Evolutionary conservation across 2,888 invertebrate species (phyloP), one percentile per base, ranked within the genome.

Genomic region (Stenolophus ochropezus): DNA sequence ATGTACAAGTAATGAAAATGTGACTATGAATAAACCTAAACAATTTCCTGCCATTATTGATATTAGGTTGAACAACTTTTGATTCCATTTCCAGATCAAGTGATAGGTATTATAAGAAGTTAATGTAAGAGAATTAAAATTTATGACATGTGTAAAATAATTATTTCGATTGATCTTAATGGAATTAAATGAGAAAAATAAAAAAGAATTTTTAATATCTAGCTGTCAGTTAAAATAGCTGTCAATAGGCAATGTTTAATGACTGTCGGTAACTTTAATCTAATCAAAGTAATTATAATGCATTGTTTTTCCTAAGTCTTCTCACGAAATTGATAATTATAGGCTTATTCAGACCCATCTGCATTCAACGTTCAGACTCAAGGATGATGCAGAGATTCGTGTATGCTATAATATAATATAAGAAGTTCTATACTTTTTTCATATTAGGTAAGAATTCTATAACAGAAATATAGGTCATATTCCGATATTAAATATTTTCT

Each of bases 251-350:
- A 18, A 20, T 33, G 65, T 69, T 69, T 69, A 69, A 69, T 69
- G 65, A 69, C 11, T 69, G 65, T 69, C 65, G 65, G 65, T 69
- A 69, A 69, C 65, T 69, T 69, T 69, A 69, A 69, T 69, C 65
- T 69, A 69, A 69, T 69, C 65, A 69, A 69, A 69, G 61, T 69
- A 69, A 69, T 69, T 69, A 69, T 42, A 69, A 69, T 33, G 65
- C 33, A 69, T 69, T 69, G 65, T 69, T 69, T 69, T 69, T 69
- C 65, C 27, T 69, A 69, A 69, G 33, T 18, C 65, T 69, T 69
- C 65, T 69, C 65, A 69, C 65, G 65, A 69, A 69, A 69, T 69
- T 69, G 65, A 69, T 69, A 69, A 69, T 69, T 69, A 69, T 69
- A 69, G 65, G 65, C 65, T 69, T 69, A 69, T 69, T 69, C 65